These are phyloP conservation scores for Lethocerus indicus DNA, from an alignment of 1,140 invertebrate genomes.

Conservation along the genomic window DNA sequence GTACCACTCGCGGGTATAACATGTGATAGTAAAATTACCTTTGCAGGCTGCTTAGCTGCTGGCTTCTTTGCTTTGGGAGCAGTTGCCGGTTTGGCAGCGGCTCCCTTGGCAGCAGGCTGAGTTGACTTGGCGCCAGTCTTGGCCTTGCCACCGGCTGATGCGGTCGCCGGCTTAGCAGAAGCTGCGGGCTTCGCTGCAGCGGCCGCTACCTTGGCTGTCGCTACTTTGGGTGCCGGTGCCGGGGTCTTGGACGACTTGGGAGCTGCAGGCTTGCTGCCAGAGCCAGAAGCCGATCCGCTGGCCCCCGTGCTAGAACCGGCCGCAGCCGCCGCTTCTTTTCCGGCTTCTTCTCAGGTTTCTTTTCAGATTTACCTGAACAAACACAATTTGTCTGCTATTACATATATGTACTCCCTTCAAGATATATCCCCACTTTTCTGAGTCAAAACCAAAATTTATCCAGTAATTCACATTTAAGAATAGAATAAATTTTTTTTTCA, in stretches of 20 bases:
- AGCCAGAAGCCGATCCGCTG: slow-evolving; percentile 17
- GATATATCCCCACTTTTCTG: too few relatives aligned
- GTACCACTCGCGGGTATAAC: too few relatives aligned
- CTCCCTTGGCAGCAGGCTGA: slow-evolving; percentile 26
- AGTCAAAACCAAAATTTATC: too few relatives aligned
- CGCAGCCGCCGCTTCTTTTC: slow-evolving; percentile 35
- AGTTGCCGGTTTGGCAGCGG: slow-evolving; percentile 26
- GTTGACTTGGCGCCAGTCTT: slow-evolving; percentile 23
- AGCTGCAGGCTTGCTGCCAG: slow-evolving; percentile 18
- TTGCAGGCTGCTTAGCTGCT: slow-evolving; percentile 3
- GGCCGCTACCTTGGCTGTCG: slow-evolving; percentile 20
- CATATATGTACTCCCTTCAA: too few relatives aligned
- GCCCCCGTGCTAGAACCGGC: slow-evolving; percentile 18
- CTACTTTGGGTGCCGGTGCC: slow-evolving; percentile 17
- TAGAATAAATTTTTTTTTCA: too few relatives aligned
- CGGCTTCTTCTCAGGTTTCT: slow-evolving; percentile 24
- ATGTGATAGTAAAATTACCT: background rate
- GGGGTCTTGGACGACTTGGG: slow-evolving; percentile 18
- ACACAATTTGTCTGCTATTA: too few relatives aligned
- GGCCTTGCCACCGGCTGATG: slow-evolving; percentile 25
- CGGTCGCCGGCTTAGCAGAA: slow-evolving; percentile 23
- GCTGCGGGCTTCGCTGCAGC: slow-evolving; percentile 21
- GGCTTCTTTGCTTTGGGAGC: slow-evolving; percentile 21
- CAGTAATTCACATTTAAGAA: too few relatives aligned
- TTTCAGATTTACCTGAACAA: slow-evolving; percentile 3